These are phyloP conservation scores for Sphenodon punctatus DNA, from an alignment of 2,797 vertebrate species.

Conservation along the genomic window DNA sequence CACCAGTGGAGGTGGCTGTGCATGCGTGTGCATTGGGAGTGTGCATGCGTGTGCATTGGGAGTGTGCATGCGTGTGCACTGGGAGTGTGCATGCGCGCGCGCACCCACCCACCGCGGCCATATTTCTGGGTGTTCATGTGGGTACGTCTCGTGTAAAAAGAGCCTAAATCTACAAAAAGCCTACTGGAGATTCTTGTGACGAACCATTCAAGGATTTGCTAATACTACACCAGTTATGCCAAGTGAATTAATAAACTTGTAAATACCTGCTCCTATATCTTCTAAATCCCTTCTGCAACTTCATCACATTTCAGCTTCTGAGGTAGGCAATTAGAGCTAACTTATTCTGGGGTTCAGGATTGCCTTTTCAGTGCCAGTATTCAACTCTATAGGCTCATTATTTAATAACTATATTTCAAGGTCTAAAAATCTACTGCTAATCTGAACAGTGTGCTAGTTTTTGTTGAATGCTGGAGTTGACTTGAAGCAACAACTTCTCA, in stretches of 20 bases:
- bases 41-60: no score
- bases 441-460: neutral
- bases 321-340: neutral
- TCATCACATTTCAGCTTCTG: neutral
- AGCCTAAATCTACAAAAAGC: no score
- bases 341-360: neutral
- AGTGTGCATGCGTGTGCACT: no score
- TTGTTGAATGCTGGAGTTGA: neutral
- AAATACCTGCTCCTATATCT: neutral
- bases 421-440: neutral
- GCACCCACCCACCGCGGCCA: no score
- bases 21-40: no score
- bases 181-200: neutral
- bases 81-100: no score
- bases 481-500: constrained; percentile 7
- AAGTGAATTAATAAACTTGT: neutral
- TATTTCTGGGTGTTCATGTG: no score
- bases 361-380: neutral
- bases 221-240: rapidly evolving
- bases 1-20: no score
- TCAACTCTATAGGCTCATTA: neutral
- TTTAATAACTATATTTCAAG: neutral
- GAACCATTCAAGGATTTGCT: neutral
- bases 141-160: no score
- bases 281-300: neutral